Evolutionary conservation across 2,797 vertebrate genomes (phyloP).

Genomic region (Xiphorhynchus erythropygius): DNA sequence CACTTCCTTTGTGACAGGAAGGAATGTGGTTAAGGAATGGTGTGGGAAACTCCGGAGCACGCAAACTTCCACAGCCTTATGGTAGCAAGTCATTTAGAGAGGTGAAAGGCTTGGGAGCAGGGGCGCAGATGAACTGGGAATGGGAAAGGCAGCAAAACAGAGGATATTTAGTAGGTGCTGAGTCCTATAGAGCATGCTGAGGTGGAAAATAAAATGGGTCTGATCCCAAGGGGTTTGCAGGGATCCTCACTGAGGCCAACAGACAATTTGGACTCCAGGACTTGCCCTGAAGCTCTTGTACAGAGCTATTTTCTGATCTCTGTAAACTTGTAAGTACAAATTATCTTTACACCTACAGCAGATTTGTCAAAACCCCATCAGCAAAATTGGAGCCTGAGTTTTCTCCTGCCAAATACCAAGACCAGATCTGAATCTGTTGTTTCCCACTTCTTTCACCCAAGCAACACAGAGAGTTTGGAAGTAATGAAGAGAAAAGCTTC

Average conservation of each 20-base stretch:
- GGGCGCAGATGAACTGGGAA: neutral
- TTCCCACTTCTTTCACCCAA: neutral
- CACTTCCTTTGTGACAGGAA: slow-evolving; percentile 81
- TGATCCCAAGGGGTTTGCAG: neutral
- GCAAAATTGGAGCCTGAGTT: neutral
- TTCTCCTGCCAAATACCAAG: neutral
- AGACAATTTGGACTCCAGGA: neutral
- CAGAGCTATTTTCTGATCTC: neutral
- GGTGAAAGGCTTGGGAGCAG: neutral
- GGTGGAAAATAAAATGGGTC: neutral
- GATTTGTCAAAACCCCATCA: neutral
- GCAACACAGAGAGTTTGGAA: neutral
- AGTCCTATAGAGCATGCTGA: neutral
- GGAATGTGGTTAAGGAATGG: slow-evolving; percentile 70
- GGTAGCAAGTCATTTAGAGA: neutral
- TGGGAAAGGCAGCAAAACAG: neutral
- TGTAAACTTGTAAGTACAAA: neutral
- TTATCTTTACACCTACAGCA: rapidly evolving
- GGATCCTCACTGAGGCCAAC: neutral
- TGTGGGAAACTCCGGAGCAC: slow-evolving; percentile 81
- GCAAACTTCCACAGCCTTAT: slow-evolving; percentile 60
- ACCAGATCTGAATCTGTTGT: rapidly evolving
- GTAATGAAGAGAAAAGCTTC: neutral
- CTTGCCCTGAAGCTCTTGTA: neutral
- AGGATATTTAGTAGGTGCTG: rapidly evolving